A percentile compares a stretch with the other conserved stretches of the same genome.
These are phyloP conservation scores for Bombylius discolor DNA, from an alignment of 2,888 invertebrate genomes.

Conservation along the genomic window DNA sequence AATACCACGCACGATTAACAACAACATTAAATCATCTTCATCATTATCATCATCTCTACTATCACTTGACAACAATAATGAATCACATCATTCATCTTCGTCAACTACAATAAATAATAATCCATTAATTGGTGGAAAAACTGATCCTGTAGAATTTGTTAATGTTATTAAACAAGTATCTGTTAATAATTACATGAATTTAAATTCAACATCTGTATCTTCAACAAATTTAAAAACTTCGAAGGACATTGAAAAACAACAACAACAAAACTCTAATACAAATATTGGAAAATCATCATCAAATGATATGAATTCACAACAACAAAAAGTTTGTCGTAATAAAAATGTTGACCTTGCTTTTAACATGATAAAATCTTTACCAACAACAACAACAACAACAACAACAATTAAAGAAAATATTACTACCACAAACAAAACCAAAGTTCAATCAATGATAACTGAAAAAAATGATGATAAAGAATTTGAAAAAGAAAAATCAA, in stretches of 20 bases:
- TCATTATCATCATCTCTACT: not conserved
- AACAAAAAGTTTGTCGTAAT: constrained; percentile 28
- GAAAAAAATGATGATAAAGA: not conserved
- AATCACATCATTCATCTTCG: not conserved
- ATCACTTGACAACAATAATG: not conserved
- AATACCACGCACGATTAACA: constrained; percentile 1
- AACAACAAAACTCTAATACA: too few relatives aligned
- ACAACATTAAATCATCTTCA: too few relatives aligned
- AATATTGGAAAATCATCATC: too few relatives aligned
- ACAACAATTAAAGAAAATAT: too few relatives aligned
- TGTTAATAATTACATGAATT: constrained; percentile 37
- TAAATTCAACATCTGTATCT: constrained; percentile 13
- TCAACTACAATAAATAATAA: constrained; percentile 37
- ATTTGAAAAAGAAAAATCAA: not conserved
- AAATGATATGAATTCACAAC: not conserved
- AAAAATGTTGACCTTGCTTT: constrained; percentile 38
- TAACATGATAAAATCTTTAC: constrained; percentile 20
- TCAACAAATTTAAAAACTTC: constrained; percentile 22
- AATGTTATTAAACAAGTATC: constrained; percentile 27
- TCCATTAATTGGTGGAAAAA: constrained; percentile 33
- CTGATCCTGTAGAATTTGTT: constrained; percentile 21
- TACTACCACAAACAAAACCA: not conserved
- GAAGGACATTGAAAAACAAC: not conserved
- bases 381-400: not conserved
- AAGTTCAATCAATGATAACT: not conserved